Conservation (phyloP, 2,113 vertebrate genomes). For the Callaeas wilsoni region DNA sequence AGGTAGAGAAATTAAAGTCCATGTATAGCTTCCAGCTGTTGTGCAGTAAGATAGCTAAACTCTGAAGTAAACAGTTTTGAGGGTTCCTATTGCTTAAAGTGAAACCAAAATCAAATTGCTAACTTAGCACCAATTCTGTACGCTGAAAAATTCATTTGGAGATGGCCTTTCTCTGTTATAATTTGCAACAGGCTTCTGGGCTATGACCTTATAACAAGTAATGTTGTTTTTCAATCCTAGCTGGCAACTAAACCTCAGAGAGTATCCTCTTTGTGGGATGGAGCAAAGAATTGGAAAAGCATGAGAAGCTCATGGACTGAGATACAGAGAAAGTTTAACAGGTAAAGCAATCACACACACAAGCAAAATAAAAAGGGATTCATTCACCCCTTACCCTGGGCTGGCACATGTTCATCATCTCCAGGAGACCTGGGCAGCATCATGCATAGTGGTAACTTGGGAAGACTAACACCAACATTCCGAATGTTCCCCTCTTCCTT, state of each 20-base stretch:
- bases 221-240: neutral
- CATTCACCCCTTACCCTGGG: neutral
- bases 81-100: neutral
- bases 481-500: neutral
- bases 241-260: neutral
- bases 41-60: neutral
- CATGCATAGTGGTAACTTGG: accelerated
- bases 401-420: neutral
- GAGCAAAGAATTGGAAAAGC: neutral
- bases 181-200: neutral
- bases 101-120: neutral
- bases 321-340: neutral
- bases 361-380: neutral
- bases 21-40: neutral
- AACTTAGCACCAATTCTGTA: neutral
- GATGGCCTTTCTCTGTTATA: neutral
- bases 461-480: neutral
- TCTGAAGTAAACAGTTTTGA: neutral
- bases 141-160: neutral
- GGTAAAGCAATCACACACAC: neutral
- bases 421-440: neutral
- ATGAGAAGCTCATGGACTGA: neutral
- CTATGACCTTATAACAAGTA: neutral
- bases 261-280: neutral
- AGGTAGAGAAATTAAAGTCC: neutral